Percentiles rank a stretch among this genome's conserved stretches.
phyloP scores from a whole-genome alignment of 2,113 vertebrate species.

The Dicentrarchus labrax region DNA sequence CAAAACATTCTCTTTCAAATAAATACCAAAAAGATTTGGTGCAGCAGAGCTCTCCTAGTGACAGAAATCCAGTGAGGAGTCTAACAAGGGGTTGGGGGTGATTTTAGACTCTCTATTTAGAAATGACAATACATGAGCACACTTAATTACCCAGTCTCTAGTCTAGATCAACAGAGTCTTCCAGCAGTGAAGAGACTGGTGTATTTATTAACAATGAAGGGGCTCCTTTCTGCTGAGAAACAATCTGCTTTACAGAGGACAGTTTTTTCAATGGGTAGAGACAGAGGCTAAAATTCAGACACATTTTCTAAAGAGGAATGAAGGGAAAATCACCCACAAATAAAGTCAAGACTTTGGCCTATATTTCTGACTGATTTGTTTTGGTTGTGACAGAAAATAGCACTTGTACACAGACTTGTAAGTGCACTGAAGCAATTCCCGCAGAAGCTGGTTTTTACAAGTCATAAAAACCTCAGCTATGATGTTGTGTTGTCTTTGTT shows the following conservation, averaged over 20 bases:
- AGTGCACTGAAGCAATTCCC: conserved; percentile 65
- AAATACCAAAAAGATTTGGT: conserved; percentile 60
- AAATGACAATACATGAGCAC: conserved; percentile 83
- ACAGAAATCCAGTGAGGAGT: conserved; percentile 66
- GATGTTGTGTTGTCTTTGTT: conserved; percentile 71
- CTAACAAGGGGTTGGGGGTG: conserved; percentile 77
- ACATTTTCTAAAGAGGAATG: conserved; percentile 53
- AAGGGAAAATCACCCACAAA: conserved; percentile 62
- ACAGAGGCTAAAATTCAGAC: conserved; percentile 56
- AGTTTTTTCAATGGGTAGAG: conserved; percentile 47
- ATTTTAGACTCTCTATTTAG: conserved; percentile 80
- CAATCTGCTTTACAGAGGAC: conserved; percentile 65
- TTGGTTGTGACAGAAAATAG: conserved; percentile 68
- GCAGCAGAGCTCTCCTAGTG: conserved; percentile 58
- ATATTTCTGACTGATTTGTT: conserved; percentile 73
- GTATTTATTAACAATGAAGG: conserved; percentile 81
- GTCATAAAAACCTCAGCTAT: conserved; percentile 73
- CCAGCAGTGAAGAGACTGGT: conserved; percentile 70
- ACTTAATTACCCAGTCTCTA: conserved; percentile 80
- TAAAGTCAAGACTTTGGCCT: conserved; percentile 72
- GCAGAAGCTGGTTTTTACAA: conserved; percentile 71
- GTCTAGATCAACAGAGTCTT: conserved; percentile 83
- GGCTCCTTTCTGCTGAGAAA: conserved; percentile 68
- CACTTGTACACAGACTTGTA: conserved; percentile 61
- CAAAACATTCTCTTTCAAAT: conserved; percentile 46